These are phyloP conservation scores for Caretta caretta DNA, from an alignment of 2,113 vertebrate species.

Conservation along the genomic window DNA sequence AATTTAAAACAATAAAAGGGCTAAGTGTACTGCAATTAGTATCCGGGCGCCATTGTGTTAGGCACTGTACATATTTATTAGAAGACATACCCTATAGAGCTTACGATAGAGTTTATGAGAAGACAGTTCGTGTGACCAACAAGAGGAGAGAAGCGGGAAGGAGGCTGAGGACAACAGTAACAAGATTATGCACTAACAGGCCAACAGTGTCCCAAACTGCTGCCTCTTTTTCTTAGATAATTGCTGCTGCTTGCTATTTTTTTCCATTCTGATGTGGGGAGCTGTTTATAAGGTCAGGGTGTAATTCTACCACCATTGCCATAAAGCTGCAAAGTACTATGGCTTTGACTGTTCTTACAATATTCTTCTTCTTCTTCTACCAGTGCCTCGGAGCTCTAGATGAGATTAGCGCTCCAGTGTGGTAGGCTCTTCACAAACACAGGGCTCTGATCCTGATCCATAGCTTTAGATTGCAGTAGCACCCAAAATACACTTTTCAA, in stretches of 20 bases:
- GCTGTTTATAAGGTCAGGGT: background rate
- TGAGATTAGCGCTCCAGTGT: background rate
- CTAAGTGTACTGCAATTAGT: background rate
- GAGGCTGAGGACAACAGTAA: background rate
- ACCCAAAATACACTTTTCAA: background rate
- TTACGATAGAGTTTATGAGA: background rate
- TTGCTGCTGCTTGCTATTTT: background rate
- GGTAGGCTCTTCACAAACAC: background rate
- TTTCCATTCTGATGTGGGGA: background rate
- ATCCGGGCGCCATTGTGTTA: background rate
- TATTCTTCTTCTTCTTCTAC: background rate
- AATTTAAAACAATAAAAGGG: conserved; percentile 41
- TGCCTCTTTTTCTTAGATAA: background rate
- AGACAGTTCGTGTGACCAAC: background rate
- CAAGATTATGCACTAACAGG: background rate
- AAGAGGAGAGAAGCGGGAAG: background rate
- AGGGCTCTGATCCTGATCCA: background rate
- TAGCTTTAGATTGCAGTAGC: background rate
- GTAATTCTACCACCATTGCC: background rate
- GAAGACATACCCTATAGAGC: background rate
- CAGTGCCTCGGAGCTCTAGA: background rate
- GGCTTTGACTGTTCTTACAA: background rate
- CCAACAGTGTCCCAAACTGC: background rate
- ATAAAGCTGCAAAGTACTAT: background rate
- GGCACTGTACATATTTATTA: background rate